Percentiles rank a stretch among this genome's conserved stretches.
Evolutionary conservation across 2,113 vertebrate genomes (phyloP).

Genomic region (Leptosomus discolor): DNA sequence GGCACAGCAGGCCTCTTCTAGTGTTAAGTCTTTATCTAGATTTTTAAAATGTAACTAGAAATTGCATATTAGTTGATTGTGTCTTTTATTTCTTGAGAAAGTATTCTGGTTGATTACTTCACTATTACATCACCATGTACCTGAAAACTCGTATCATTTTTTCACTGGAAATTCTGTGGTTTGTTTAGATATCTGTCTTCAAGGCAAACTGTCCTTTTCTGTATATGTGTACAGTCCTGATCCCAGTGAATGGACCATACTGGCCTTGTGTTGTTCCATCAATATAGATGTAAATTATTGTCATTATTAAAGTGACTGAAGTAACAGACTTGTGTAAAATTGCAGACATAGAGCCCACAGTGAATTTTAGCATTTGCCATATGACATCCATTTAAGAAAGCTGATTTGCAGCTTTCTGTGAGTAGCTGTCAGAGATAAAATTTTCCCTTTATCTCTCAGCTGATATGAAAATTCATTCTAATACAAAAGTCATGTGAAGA

Average conservation of each 20-base stretch:
- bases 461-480: not conserved
- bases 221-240: not conserved
- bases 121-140: not conserved
- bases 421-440: not conserved
- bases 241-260: not conserved
- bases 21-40: not conserved
- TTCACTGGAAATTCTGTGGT: not conserved
- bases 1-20: not conserved
- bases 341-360: not conserved
- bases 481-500: not conserved
- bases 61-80: not conserved
- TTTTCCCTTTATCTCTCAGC: not conserved
- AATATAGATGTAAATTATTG: not conserved
- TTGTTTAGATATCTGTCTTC: not conserved
- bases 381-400: not conserved
- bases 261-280: not conserved
- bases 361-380: not conserved
- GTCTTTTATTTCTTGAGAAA: not conserved
- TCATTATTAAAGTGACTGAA: not conserved
- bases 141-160: not conserved
- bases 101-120: not conserved
- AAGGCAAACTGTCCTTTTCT: not conserved
- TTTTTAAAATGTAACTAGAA: not conserved
- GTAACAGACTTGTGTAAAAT: not conserved
- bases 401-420: not conserved